Conservation (phyloP, 2,888 invertebrate genomes). For the Laothoe populi region DNA sequence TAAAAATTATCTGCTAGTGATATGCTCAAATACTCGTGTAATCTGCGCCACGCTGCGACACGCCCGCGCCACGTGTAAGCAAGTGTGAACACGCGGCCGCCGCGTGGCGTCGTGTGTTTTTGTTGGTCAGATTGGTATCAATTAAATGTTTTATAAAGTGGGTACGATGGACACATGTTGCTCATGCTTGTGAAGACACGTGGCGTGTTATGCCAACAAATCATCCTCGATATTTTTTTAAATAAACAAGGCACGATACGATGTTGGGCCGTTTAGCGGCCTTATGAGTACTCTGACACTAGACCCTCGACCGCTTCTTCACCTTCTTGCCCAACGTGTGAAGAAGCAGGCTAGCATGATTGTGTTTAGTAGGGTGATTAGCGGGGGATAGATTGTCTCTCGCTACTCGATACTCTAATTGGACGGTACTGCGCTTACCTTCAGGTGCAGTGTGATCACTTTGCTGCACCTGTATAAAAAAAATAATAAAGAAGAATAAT, state of each 20-base stretch:
- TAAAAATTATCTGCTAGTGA: slow-evolving; percentile 9
- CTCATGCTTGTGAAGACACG: background rate
- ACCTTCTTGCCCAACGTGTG: too few species aligned
- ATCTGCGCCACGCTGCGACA: slow-evolving; percentile 24
- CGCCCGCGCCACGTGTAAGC: slow-evolving; percentile 33
- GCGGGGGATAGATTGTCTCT: too few species aligned
- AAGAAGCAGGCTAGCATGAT: too few species aligned
- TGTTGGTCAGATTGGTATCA: slow-evolving; percentile 24
- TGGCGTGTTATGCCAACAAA: background rate
- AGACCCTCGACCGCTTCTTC: too few species aligned
- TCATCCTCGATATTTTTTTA: background rate
- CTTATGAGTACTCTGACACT: too few species aligned
- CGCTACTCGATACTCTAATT: too few species aligned
- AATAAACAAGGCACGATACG: background rate
- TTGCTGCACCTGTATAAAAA: too few species aligned
- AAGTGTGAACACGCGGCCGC: slow-evolving; percentile 45
- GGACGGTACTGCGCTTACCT: too few species aligned
- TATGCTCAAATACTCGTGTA: slow-evolving; percentile 33
- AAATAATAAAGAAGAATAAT: too few species aligned
- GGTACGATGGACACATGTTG: background rate
- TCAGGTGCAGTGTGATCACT: too few species aligned
- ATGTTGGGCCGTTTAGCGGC: too few species aligned
- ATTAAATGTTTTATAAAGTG: slow-evolving; percentile 32
- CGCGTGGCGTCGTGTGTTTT: slow-evolving; percentile 32
- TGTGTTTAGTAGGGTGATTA: too few species aligned